These are phyloP conservation scores for Drosophila anomelani DNA, from an alignment of 2,888 invertebrate species.

Conservation along the genomic window DNA sequence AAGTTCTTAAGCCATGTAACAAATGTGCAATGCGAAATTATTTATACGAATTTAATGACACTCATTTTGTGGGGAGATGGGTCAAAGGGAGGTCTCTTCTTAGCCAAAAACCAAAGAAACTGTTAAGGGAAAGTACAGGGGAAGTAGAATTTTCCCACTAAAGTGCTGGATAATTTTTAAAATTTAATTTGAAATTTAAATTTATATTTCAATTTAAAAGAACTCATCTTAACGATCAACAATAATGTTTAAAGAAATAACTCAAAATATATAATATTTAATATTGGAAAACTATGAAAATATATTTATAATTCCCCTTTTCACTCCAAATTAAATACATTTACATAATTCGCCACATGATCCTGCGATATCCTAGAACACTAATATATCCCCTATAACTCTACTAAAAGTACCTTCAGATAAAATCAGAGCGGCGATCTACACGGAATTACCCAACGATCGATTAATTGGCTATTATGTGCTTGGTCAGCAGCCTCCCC, in stretches of 20 bases:
- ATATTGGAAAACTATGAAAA: not conserved
- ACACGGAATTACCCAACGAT: conserved; percentile 24
- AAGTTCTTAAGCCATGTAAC: conserved; percentile 33
- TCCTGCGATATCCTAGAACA: not conserved
- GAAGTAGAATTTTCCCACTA: not conserved
- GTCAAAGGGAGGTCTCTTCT: not conserved
- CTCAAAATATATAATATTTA: not conserved
- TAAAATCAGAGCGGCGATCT: conserved; percentile 10
- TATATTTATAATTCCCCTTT: not conserved
- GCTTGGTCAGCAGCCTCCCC: conserved; percentile 32
- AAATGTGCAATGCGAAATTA: conserved; percentile 24
- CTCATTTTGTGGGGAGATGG: conserved; percentile 7
- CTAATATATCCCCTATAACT: not conserved
- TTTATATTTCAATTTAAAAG: not conserved
- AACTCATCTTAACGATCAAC: too few relatives aligned
- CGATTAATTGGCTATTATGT: conserved; percentile 43
- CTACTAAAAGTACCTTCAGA: not conserved
- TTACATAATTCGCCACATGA: not conserved
- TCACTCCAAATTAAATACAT: not conserved
- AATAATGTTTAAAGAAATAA: too few relatives aligned
- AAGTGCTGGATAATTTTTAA: not conserved
- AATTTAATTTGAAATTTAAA: not conserved
- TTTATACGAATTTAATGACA: conserved; percentile 38
- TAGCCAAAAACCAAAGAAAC: not conserved
- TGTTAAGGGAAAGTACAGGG: not conserved